phyloP scores from a whole-genome alignment of 2,888 invertebrate genomes.

The Spilosoma lubricipeda region DNA sequence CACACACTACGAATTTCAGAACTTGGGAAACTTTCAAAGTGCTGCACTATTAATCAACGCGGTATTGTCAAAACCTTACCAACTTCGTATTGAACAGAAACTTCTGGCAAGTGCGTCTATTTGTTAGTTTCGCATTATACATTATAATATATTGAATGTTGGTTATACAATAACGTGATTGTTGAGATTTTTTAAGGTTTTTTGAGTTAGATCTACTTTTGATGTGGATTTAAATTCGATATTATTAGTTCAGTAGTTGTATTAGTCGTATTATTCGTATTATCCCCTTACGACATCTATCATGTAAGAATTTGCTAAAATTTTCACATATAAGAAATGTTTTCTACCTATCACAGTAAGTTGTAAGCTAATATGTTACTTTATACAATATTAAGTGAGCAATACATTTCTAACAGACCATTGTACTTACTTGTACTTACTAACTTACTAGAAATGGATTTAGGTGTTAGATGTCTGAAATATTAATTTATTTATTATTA shows the following conservation, averaged over 20 bases:
- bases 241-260: not conserved
- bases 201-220: not conserved
- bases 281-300: no score
- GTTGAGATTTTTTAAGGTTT: not conserved
- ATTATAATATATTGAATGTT: not conserved
- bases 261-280: no score
- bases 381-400: not conserved
- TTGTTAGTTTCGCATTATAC: not conserved
- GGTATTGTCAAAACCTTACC: conserved; percentile 32
- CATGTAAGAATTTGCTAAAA: no score
- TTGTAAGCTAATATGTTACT: no score
- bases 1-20: conserved; percentile 22
- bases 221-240: not conserved
- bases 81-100: conserved; percentile 15
- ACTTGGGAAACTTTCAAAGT: conserved; percentile 26
- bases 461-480: no score
- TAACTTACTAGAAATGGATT: not conserved
- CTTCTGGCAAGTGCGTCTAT: conserved; percentile 4
- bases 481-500: no score
- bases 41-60: conserved; percentile 35
- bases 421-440: no score
- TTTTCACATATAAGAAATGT: no score
- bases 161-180: not conserved
- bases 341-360: no score
- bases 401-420: not conserved